Evolutionary conservation across 2,113 vertebrate genomes (phyloP), one percentile per base, ranked within the genome.

Genomic region (Tachysurus vachellii): DNA sequence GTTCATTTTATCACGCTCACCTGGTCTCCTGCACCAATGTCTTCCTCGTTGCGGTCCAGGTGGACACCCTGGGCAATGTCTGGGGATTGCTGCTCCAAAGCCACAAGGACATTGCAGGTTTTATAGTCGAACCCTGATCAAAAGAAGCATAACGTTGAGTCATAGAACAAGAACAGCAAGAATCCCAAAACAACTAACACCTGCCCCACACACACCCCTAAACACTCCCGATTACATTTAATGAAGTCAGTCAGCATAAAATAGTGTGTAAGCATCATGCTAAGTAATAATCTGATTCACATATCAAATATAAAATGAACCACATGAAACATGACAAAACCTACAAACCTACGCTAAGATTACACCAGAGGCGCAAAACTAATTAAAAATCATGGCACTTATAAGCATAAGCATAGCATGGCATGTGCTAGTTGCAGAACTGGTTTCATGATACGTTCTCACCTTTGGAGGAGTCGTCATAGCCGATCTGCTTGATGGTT

Each of bases 401-500:
- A 21, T 23, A 68, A 44, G 11, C 7, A n/a, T 50, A 36, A 36
- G 47, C 36, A 73, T 7, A 26, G 36, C 36, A 64, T 26, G 31
- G 0, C 36, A 23, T 26, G 2, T 8, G 31, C 19, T 62, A 23
- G 50, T 11, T 12, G n/a, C 1, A 86, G 11, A 13, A 56, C 42
- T 3, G 6, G 76, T 31, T 54, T 59, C 5, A 16, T 26, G 14
- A 0, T 64, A 19, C 21, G 1, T 16, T 23, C 82, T 0, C 62
- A 98, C 98, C 98, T 97, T 99, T 99, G 54, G 96, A 97, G 83
- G 97, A 99, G 91, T 99, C 97, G 0, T 99, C 96, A 0, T 99
- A 99, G 84, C 98, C 98, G 0, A 99, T 95, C 83, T 98, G 95
- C 66, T 95, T 97, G 93, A 99, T 97, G 5, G 97, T 93, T 75